A percentile compares a stretch with the other conserved stretches of the same genome.
phyloP scores from a whole-genome alignment of 2,888 invertebrate species.

The Germaria angustata region DNA sequence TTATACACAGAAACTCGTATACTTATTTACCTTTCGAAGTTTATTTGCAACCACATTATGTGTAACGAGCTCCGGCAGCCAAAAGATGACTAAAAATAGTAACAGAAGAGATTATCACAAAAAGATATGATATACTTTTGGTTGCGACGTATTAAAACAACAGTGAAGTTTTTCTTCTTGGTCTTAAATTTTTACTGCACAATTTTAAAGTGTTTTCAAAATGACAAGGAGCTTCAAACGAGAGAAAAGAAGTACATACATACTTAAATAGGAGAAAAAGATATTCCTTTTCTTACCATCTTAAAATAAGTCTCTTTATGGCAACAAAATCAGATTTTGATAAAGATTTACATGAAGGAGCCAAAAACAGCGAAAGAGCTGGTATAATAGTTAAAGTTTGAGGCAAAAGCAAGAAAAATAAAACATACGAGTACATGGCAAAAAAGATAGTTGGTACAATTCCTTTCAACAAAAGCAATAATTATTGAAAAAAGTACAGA shows the following conservation, averaged over 20 bases:
- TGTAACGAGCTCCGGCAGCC: constrained; percentile 58
- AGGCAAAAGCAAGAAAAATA: not conserved
- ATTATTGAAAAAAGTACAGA: constrained; percentile 11
- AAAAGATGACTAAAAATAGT: constrained; percentile 19
- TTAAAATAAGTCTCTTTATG: constrained; percentile 51
- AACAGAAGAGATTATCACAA: constrained; percentile 59
- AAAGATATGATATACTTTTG: constrained; percentile 62
- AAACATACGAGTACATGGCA: not conserved
- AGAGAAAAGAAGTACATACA: not conserved
- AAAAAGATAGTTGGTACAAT: not conserved
- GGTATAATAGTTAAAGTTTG: not conserved
- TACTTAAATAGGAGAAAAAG: constrained; percentile 3
- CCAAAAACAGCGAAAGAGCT: constrained; percentile 31
- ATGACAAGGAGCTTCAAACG: constrained; percentile 4
- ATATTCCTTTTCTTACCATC: constrained; percentile 58
- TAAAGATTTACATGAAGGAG: constrained; percentile 26
- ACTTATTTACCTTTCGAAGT: constrained; percentile 55
- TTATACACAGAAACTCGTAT: not conserved
- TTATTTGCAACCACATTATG: constrained; percentile 66
- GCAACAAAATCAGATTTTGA: constrained; percentile 45
- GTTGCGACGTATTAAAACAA: constrained; percentile 43
- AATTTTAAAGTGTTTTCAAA: constrained; percentile 49
- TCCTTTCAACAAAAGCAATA: constrained; percentile 16
- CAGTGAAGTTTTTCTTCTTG: constrained; percentile 29
- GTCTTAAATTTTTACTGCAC: constrained; percentile 43